Base-by-base conservation (phyloP, 2,888 invertebrate genomes). In the Drosophila melanosoma region DNA sequence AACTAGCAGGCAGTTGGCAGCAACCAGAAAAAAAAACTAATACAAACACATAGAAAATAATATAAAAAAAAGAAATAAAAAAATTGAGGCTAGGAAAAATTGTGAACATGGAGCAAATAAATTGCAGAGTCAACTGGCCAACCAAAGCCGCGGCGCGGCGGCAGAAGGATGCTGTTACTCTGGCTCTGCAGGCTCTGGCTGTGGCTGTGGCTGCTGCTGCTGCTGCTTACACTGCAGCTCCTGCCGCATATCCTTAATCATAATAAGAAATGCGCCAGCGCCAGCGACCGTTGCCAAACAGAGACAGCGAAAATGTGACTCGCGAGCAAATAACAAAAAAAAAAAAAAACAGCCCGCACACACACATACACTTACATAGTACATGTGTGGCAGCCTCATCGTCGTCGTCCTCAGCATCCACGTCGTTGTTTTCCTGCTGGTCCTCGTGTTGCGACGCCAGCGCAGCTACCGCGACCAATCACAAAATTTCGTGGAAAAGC, bases 191-290 rank as follows among this genome's bases (percentile, higher is more conserved):
- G 29, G 59, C 32, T 61, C 56, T 59, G 12, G 58, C 67, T 54
- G 68, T 29, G 29, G 59, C 32, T 61, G 59, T 59, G 12, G 58
- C 49, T 52, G 61, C 59, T 36, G 61, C 67, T 54, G 72, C 62
- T 57, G 56, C 69, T 68, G 74, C 79, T 65, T 53, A 54, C 76
- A 68, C 65, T 61, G 76, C 74, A 67, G 69, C 72, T 67, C 64
- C 62, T 66, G 65, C 75, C 69, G 77, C 76, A 79, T 81, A 82
- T 87, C 83, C 88, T 90, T 89, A 87, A 91, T 89, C 89, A 90
- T 90, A 89, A 90, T 90, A 90, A 91, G 88, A 89, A 89, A 89
- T 82, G 76, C 83, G 90, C 91, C 83, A 91, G 87, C 85, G 86
- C 80, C 80, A 65, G 76, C 49, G 56, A 42, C 52, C 69, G 72